Percentiles rank a stretch among this genome's conserved stretches.
phyloP scores from a whole-genome alignment of 2,888 invertebrate genomes.

The Agonopterix arenella region DNA sequence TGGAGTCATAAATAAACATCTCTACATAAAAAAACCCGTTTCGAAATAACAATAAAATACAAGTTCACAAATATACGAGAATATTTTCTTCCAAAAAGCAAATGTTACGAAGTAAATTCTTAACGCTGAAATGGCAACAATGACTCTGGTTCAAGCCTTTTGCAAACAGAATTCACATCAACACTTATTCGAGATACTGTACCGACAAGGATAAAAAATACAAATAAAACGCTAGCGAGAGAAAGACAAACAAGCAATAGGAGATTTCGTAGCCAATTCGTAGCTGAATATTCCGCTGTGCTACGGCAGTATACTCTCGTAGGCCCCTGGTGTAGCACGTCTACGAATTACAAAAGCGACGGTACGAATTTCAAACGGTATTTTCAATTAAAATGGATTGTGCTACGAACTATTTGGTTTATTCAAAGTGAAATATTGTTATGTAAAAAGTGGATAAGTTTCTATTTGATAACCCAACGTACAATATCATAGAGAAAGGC shows the following conservation, averaged over 20 bases:
- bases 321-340: conserved; percentile 50
- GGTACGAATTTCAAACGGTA: conserved; percentile 9
- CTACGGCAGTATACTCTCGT: conserved; percentile 55
- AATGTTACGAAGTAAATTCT: background rate
- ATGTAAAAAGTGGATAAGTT: conserved; percentile 74
- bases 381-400: conserved; percentile 21
- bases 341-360: conserved; percentile 31
- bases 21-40: no score
- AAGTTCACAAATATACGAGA: no score
- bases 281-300: conserved; percentile 23
- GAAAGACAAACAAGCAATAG: conserved; percentile 17
- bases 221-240: conserved; percentile 17
- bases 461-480: conserved; percentile 59
- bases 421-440: conserved; percentile 41
- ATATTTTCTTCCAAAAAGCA: no score
- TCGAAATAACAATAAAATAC: no score
- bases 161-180: conserved; percentile 47
- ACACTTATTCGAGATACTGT: conserved; percentile 43
- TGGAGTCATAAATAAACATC: no score
- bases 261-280: conserved; percentile 20
- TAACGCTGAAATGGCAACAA: conserved; percentile 35
- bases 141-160: conserved; percentile 53
- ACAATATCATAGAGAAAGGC: conserved; percentile 71
- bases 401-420: conserved; percentile 20
- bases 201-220: conserved; percentile 33